Evolutionary conservation across 1,140 invertebrate genomes (phyloP), one percentile per base, ranked within the genome.

Genomic region (Bathynomus jamesi): DNA sequence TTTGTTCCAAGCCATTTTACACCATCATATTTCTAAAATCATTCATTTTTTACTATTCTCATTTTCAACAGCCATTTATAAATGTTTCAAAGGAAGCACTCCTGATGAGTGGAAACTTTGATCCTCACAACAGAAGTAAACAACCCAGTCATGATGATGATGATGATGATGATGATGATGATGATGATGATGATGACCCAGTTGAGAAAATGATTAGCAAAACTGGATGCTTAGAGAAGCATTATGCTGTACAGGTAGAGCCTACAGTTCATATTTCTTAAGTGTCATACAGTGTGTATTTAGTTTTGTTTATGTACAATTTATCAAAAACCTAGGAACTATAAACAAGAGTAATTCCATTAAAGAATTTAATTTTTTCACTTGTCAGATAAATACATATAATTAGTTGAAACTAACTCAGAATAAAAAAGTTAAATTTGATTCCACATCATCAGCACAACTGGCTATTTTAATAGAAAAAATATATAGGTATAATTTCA

Each of bases 191-290:
- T 28, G 86, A 87, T 29, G 93, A 95, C 83, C 91, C 89, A 4
- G 87, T 95, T 0, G 91, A 93, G 76, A 83, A 84, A 65, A 91
- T 94, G 89, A 82, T 95, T 11, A 91, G 91, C 74, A 90, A 89
- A 82, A 91, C 91, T 27, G 93, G 92, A n/a, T 95, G 93, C 80
- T 85, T 91, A 32, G 87, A 95, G 79, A 83, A 91, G 71, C 93
- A 95, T 84, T 93, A 93, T 80, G 87, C 90, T 86, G 88, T 93
- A 62, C 90, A 91, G 85, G 91, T 91, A 80, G 69, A 63, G 61
- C 64, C 17, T 32, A 32, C 17, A 13, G 5, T 21, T 17, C 17
- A 46, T 2, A 13, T 5, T 21, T 27, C 5, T 3, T n/a, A 10
- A 10, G 7, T n/a, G 3, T 10, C 30, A 29, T n/a, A n/a, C n/a